Conservation (phyloP, 2,113 vertebrate genomes). For the Tichodroma muraria region DNA sequence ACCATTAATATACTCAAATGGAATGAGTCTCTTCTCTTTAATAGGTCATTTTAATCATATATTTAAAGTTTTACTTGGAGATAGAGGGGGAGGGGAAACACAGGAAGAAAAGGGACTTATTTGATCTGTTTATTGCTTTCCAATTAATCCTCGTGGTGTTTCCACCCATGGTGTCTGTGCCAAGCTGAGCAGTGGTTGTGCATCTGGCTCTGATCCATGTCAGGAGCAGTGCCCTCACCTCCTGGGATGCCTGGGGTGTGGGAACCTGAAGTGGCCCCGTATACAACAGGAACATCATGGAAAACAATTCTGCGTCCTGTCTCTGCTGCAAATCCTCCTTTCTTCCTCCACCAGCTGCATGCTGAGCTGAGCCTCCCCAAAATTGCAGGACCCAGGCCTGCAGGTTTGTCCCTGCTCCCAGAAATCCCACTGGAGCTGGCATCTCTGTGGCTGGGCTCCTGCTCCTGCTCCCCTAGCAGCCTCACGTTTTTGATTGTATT, state of each 20-base stretch:
- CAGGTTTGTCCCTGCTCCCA: not conserved
- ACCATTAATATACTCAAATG: conserved; percentile 8
- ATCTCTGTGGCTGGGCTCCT: not conserved
- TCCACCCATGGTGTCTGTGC: fast-evolving
- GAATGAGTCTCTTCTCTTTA: not conserved
- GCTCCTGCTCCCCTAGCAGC: not conserved
- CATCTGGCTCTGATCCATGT: not conserved
- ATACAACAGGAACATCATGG: too few relatives aligned
- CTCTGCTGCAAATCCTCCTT: not conserved
- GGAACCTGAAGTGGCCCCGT: not conserved
- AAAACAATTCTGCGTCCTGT: not conserved
- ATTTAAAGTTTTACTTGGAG: conserved; percentile 15
- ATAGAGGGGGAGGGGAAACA: not conserved
- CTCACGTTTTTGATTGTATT: conserved; percentile 65
- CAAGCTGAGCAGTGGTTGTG: not conserved
- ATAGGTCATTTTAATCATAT: conserved; percentile 7
- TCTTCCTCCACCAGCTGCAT: fast-evolving
- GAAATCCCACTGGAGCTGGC: not conserved
- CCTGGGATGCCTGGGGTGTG: not conserved
- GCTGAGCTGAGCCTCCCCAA: not conserved
- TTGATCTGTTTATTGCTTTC: not conserved
- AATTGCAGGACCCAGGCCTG: not conserved
- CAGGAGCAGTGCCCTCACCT: not conserved
- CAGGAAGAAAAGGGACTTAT: not conserved
- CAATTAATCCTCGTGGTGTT: fast-evolving